A percentile compares a stretch with the other conserved stretches of the same genome.
These are phyloP conservation scores for Archivesica marissinica DNA, from an alignment of 1,140 invertebrate genomes.

Conservation along the genomic window DNA sequence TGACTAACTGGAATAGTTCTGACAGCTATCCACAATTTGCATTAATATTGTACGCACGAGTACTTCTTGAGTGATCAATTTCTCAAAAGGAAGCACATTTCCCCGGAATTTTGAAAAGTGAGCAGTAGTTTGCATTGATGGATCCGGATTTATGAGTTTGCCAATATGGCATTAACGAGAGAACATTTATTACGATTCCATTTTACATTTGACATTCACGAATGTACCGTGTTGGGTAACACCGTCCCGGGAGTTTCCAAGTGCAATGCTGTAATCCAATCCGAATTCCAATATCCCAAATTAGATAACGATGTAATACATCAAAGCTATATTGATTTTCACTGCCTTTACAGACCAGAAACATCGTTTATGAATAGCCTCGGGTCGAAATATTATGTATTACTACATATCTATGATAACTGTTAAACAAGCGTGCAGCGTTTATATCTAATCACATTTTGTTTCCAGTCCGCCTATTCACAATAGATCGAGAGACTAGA, in stretches of 20 bases:
- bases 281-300: conserved; percentile 48
- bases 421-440: conserved; percentile 11
- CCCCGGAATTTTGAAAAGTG: conserved; percentile 8
- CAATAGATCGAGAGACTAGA: conserved; percentile 12
- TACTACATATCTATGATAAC: conserved; percentile 46
- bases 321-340: conserved; percentile 57
- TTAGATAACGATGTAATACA: conserved; percentile 52
- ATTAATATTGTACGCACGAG: neutral
- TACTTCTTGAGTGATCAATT: neutral
- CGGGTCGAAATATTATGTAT: conserved; percentile 40
- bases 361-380: neutral
- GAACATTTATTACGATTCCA: conserved; percentile 43
- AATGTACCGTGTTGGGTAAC: conserved; percentile 37
- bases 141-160: conserved; percentile 24
- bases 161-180: conserved; percentile 40
- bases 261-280: conserved; percentile 16
- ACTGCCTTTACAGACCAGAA: neutral
- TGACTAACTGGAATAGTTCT: conserved; percentile 16
- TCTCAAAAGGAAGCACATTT: neutral
- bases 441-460: conserved; percentile 51
- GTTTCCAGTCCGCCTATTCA: conserved; percentile 50
- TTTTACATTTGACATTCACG: conserved; percentile 22
- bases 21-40: neutral
- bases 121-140: conserved; percentile 9
- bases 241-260: neutral